Evolutionary conservation across 1,140 invertebrate genomes (phyloP), one percentile per base, ranked within the genome.

Genomic region (Matsumurasca onukii): DNA sequence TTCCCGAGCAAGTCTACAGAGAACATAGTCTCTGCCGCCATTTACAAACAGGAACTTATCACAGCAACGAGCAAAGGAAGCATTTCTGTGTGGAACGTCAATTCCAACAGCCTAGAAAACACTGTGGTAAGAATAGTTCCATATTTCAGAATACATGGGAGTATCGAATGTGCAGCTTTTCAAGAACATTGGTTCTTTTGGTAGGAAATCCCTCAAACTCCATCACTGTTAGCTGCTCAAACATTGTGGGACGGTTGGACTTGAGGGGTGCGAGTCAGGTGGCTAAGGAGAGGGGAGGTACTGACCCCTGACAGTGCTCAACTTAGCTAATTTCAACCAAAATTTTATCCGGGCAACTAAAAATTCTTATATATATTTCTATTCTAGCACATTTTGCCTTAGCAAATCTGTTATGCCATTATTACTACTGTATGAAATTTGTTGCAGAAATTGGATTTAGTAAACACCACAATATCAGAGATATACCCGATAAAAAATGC

Each of bases 91-190:
- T 59, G 55, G 55, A 59, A 27, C 3, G 22, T 3, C 49, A n/a
- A 5, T 24, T 15, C 3, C 9, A 24, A 29, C 30, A 5, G 15
- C 15, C 25, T 13, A 5, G 25, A 27, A 27, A 29, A 29, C 15
- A 25, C 13, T 59, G 49, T 59, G 55, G 55, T 59, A 27, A 59
- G 55, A 45, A 45, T 12, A 45, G n/a, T n/a, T 12, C n/a, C 9
- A 12, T 45, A 12, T 45, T 9, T 45, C n/a, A 12, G 39, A 12
- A 45, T 45, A 45, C 9, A 45, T 45, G 9, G 9, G n/a, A 45
- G 39, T 45, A 20, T 20, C 3, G 49, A 20, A 20, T 5, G 24
- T n/a, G n/a, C 24, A 12, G n/a, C 3, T 51, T 3, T 51, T 51
- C n/a, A 51, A 12, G 3, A 12, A 20, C 3, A 9, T 51, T 20